Percentiles rank a stretch among this genome's conserved stretches.
These are phyloP conservation scores for Eudyptes chrysolophus DNA, from an alignment of 2,113 vertebrate genomes.

Conservation along the genomic window DNA sequence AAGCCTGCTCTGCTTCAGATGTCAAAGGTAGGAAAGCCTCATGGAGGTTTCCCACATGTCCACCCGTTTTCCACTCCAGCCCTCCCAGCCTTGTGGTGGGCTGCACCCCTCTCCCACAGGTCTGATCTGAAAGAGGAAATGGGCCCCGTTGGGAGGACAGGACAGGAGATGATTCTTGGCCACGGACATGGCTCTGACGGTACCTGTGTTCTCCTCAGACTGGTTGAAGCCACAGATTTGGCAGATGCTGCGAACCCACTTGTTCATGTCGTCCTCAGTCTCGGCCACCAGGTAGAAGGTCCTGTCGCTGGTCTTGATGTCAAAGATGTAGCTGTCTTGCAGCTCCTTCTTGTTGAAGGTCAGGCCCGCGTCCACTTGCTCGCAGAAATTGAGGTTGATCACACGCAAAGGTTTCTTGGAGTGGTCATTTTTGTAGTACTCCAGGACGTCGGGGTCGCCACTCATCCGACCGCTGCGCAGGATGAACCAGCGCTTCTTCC, in stretches of 20 bases:
- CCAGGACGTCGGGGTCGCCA: slow-evolving; percentile 94
- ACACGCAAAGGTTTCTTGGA: slow-evolving; percentile 94
- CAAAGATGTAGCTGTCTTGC: slow-evolving; percentile 97
- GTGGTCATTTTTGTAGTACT: slow-evolving; percentile 98
- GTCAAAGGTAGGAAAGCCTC: neutral
- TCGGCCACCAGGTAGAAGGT: slow-evolving; percentile 98
- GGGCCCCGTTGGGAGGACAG: neutral
- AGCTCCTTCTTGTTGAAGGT: slow-evolving; percentile 99
- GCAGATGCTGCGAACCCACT: slow-evolving; percentile 98
- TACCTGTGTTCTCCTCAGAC: slow-evolving; percentile 92
- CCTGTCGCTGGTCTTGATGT: slow-evolving; percentile 96
- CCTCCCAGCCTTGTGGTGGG: neutral
- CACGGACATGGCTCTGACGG: accelerated
- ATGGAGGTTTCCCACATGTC: neutral
- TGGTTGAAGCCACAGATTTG: slow-evolving; percentile 99
- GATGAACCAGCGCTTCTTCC: slow-evolving; percentile 99
- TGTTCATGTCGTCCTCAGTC: slow-evolving; percentile 98
- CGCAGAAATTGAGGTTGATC: slow-evolving; percentile 96
- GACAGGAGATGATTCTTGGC: neutral
- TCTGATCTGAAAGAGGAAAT: neutral
- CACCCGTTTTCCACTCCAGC: neutral
- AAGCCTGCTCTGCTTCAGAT: neutral
- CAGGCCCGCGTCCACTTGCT: slow-evolving; percentile 95
- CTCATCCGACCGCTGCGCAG: slow-evolving; percentile 98
- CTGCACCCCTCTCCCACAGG: neutral